A percentile compares a stretch with the other conserved stretches of the same genome.
These are phyloP conservation scores for Platycnemis pennipes DNA, from an alignment of 2,888 invertebrate species.

Conservation along the genomic window DNA sequence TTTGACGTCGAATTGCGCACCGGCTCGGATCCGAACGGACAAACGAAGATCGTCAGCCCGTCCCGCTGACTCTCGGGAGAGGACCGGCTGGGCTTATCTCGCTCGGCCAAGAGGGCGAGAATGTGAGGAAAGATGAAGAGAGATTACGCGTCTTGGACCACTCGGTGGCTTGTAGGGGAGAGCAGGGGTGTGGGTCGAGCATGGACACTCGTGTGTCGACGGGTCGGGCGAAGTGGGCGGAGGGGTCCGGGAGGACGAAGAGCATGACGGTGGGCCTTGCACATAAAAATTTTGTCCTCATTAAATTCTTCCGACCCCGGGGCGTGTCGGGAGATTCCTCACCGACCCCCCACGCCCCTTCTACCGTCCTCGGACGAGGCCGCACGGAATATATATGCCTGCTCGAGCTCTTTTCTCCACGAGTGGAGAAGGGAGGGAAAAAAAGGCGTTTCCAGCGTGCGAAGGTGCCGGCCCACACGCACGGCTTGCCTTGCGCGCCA, in stretches of 20 bases:
- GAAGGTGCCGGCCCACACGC: neutral
- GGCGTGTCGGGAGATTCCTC: neutral
- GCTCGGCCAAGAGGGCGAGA: neutral
- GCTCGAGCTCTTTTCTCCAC: neutral
- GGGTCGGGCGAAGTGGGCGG: neutral
- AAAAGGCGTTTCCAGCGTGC: neutral
- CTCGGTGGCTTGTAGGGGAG: neutral
- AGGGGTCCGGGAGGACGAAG: neutral
- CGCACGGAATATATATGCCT: neutral
- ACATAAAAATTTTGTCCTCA: slow-evolving; percentile 27
- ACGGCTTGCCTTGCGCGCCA: too few relatives aligned
- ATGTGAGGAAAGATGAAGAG: neutral
- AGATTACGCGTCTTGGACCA: neutral
- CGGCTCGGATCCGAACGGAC: neutral
- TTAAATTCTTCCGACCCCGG: neutral
- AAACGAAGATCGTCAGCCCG: neutral
- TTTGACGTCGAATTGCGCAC: neutral
- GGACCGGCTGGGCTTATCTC: too few relatives aligned
- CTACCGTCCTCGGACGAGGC: neutral
- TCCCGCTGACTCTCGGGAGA: too few relatives aligned
- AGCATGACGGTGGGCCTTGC: neutral
- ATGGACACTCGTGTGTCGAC: neutral
- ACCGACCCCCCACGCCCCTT: neutral
- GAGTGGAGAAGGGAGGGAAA: neutral
- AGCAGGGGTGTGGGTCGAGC: neutral